Percentiles rank a stretch among this genome's conserved stretches.
Conservation (phyloP, 2,113 vertebrate species). For the Chionis minor region DNA sequence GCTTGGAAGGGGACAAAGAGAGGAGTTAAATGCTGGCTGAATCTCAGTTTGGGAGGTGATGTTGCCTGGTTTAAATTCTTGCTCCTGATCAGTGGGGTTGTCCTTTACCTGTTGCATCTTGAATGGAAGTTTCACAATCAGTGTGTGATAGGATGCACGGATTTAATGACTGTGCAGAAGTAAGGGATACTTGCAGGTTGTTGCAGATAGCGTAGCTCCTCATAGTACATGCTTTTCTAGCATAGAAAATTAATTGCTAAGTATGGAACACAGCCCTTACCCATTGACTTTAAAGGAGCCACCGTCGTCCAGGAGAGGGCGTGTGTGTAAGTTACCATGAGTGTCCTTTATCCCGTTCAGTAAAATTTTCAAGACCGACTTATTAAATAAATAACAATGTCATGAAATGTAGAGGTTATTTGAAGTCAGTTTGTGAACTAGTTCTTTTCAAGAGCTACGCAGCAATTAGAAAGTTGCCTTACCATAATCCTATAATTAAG, state of each 20-base stretch:
- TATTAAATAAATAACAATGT: not conserved
- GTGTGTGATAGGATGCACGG: not conserved
- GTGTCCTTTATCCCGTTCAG: not conserved
- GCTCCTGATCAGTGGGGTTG: not conserved
- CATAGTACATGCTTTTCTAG: not conserved
- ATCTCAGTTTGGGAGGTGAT: not conserved
- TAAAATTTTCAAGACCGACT: not conserved
- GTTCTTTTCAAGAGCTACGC: not conserved
- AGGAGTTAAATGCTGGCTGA: not conserved
- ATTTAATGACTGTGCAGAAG: not conserved
- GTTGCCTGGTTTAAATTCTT: not conserved
- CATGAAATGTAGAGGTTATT: not conserved
- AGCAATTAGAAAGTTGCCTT: not conserved
- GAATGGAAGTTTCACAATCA: not conserved
- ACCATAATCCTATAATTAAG: conserved; percentile 11
- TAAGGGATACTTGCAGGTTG: not conserved
- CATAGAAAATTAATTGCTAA: not conserved
- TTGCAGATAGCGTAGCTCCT: not conserved
- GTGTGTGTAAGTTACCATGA: not conserved
- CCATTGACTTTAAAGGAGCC: not conserved
- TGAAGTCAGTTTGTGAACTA: conserved; percentile 1
- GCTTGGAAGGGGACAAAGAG: not conserved
- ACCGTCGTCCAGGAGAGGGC: not conserved
- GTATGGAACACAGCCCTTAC: not conserved
- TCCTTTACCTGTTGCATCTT: not conserved